These are phyloP conservation scores for Redunca redunca DNA, from an alignment of 2,113 vertebrate genomes.

Conservation along the genomic window DNA sequence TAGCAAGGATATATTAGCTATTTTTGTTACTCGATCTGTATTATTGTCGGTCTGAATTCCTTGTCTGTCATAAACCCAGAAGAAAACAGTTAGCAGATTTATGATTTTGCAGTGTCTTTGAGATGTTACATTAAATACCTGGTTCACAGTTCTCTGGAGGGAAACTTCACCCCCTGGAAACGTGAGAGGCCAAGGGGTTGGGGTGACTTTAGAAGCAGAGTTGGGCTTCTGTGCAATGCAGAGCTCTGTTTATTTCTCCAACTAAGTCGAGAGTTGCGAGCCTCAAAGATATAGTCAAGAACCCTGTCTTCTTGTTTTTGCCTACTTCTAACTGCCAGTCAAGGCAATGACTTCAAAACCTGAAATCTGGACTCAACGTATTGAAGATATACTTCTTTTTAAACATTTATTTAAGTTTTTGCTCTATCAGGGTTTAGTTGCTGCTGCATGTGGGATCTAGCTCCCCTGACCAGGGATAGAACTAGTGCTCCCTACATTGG, in stretches of 20 bases:
- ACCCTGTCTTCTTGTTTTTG: background rate
- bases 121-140: slow-evolving; percentile 53
- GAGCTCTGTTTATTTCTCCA: background rate
- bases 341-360: background rate
- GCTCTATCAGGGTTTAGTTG: background rate
- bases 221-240: background rate
- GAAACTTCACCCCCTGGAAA: slow-evolving; percentile 25
- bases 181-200: background rate
- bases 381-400: background rate
- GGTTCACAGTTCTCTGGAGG: slow-evolving; percentile 39
- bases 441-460: background rate
- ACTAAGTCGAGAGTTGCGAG: background rate
- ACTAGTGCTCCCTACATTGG: background rate
- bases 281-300: background rate
- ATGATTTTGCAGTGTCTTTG: slow-evolving; percentile 36
- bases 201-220: background rate
- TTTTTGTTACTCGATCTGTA: slow-evolving; percentile 32
- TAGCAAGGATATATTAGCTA: slow-evolving; percentile 43
- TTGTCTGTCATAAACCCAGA: slow-evolving; percentile 49
- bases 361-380: background rate
- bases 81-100: slow-evolving; percentile 55
- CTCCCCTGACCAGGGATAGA: background rate
- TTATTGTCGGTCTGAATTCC: slow-evolving; percentile 34
- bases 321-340: background rate
- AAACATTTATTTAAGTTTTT: background rate